Evolutionary conservation across 2,797 vertebrate genomes (phyloP).

Genomic region (Hippopotamyrus pictus): DNA sequence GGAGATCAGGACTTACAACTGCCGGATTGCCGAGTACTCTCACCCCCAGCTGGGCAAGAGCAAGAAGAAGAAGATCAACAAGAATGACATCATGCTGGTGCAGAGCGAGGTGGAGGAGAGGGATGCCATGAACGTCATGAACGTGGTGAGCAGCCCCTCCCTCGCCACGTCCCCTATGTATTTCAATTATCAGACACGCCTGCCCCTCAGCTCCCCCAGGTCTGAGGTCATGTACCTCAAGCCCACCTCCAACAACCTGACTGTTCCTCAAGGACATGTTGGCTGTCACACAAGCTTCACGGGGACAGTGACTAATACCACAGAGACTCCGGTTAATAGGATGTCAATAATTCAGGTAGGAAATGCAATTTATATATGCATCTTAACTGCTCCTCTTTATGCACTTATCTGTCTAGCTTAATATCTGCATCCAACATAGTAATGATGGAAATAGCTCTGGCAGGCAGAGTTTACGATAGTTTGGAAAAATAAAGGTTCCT

Average conservation of each 20-base stretch:
- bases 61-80: slow-evolving; percentile 99
- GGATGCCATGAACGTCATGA: slow-evolving; percentile 99
- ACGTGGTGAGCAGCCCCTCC: slow-evolving; percentile 98
- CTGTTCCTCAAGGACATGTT: slow-evolving; percentile 93
- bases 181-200: slow-evolving; percentile 99
- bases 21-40: slow-evolving; percentile 97
- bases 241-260: slow-evolving; percentile 95
- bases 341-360: slow-evolving; percentile 99
- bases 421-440: not conserved
- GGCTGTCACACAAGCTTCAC: slow-evolving; percentile 99
- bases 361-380: slow-evolving; percentile 51
- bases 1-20: slow-evolving; percentile 98
- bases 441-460: not conserved
- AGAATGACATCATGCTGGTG: slow-evolving; percentile 99
- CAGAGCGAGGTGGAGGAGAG: slow-evolving; percentile 98
- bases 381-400: slow-evolving; percentile 16
- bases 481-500: not conserved
- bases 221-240: slow-evolving; percentile 99
- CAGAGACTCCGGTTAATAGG: slow-evolving; percentile 93
- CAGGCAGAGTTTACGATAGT: not conserved
- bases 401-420: not conserved
- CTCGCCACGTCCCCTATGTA: slow-evolving; percentile 98
- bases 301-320: slow-evolving; percentile 90
- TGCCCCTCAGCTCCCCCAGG: slow-evolving; percentile 97
- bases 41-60: slow-evolving; percentile 90